phyloP scores from a whole-genome alignment of 2,113 vertebrate genomes.

The Varanus salvator region DNA sequence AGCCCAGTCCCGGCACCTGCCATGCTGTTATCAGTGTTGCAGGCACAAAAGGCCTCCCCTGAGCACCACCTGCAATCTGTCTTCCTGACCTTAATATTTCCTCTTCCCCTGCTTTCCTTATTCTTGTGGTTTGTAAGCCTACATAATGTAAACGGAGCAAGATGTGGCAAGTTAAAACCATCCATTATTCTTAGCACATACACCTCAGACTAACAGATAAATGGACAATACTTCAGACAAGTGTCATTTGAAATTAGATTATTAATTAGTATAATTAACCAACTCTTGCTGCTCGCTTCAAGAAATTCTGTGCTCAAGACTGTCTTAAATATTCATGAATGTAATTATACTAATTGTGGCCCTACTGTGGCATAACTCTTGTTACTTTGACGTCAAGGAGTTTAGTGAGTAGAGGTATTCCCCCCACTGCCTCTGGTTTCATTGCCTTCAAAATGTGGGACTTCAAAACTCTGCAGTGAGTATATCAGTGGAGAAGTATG shows the following conservation, averaged over 20 bases:
- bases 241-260: constrained; percentile 47
- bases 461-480: constrained; percentile 7
- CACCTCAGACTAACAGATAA: constrained; percentile 47
- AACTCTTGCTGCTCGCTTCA: constrained; percentile 26
- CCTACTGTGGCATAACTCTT: constrained; percentile 23
- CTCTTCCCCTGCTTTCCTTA: constrained; percentile 1
- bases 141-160: constrained; percentile 32
- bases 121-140: constrained; percentile 2
- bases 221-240: constrained; percentile 22
- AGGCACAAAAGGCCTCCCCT: not conserved
- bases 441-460: not conserved
- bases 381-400: not conserved
- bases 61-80: not conserved
- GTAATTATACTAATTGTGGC: constrained; percentile 1
- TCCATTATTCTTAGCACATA: not conserved
- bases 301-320: constrained; percentile 14
- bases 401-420: not conserved
- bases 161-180: constrained; percentile 21
- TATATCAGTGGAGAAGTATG: not conserved
- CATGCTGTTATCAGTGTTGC: not conserved
- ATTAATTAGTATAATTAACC: constrained; percentile 53
- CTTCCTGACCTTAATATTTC: not conserved
- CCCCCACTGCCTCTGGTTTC: not conserved
- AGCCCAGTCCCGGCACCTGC: not conserved
- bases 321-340: constrained; percentile 29